Conservation (phyloP, 2,888 invertebrate genomes). For the Cephus pygmeus region DNA sequence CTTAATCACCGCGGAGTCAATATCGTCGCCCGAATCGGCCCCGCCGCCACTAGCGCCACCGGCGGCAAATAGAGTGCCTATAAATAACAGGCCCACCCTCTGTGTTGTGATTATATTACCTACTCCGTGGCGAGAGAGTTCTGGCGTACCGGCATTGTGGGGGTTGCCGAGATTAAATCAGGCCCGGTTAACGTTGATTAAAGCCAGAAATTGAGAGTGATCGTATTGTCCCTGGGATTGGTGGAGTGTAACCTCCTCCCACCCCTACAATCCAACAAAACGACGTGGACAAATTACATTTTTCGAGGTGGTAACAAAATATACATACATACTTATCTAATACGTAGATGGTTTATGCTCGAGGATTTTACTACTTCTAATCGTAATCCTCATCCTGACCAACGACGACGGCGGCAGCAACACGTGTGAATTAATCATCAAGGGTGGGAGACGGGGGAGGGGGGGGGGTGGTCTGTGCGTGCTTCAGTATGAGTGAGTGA, state of each 20-base stretch:
- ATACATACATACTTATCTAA: not conserved
- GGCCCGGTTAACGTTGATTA: conserved; percentile 65
- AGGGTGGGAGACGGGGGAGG: conserved; percentile 32
- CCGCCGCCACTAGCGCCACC: conserved; percentile 21
- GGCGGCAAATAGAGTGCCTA: conserved; percentile 56
- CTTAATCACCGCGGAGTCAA: conserved; percentile 44
- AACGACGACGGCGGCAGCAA: not conserved
- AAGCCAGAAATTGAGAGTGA: conserved; percentile 63
- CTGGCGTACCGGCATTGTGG: conserved; percentile 34
- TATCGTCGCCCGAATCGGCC: conserved; percentile 39
- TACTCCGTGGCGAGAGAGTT: conserved; percentile 38
- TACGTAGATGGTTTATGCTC: not conserved
- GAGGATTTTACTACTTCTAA: not conserved
- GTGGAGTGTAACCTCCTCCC: not conserved
- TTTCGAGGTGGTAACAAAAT: not conserved
- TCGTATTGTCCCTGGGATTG: conserved; percentile 47
- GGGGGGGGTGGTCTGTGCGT: conserved; percentile 37
- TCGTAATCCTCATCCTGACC: not conserved
- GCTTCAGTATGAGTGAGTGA: conserved; percentile 37
- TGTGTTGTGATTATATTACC: conserved; percentile 65
- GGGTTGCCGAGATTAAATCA: conserved; percentile 60
- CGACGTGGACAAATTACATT: not conserved
- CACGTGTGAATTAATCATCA: conserved; percentile 58
- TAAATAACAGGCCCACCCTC: conserved; percentile 64
- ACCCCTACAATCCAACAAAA: not conserved